Evolutionary conservation across 2,797 vertebrate species (phyloP).

Genomic region (Luscinia luscinia): DNA sequence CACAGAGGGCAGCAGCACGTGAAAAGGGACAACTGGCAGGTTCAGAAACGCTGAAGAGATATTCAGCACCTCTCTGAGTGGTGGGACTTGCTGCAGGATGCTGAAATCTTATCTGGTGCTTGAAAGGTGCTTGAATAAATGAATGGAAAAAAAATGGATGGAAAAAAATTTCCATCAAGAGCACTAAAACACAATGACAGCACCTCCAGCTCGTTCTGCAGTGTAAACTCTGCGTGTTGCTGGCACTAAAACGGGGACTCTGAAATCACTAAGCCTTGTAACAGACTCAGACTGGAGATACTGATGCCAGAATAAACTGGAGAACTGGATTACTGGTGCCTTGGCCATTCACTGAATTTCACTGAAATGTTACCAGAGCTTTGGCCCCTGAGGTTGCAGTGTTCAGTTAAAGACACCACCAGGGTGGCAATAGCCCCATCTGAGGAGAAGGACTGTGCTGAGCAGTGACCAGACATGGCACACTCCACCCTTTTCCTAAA

Average conservation of each 20-base stretch:
- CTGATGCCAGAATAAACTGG: not conserved
- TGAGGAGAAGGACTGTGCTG: not conserved
- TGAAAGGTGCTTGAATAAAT: slow-evolving; percentile 1
- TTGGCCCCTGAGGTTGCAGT: not conserved
- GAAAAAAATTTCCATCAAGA: not conserved
- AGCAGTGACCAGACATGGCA: not conserved
- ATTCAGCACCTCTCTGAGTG: not conserved
- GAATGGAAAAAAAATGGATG: not conserved
- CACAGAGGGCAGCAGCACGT: fast-evolving
- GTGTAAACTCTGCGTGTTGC: not conserved
- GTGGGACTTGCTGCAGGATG: not conserved
- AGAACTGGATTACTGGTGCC: not conserved
- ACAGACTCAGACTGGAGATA: not conserved
- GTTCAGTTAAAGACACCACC: not conserved
- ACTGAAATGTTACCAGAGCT: not conserved
- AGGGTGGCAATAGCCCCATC: not conserved
- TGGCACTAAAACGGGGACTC: not conserved
- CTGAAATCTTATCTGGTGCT: not conserved
- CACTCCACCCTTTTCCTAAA: not conserved
- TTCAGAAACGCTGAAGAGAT: not conserved
- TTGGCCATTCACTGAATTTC: not conserved
- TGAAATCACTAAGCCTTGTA: not conserved
- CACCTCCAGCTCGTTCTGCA: not conserved
- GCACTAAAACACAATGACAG: not conserved
- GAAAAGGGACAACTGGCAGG: not conserved